These are phyloP conservation scores for Pachycephala philippinensis DNA, from an alignment of 2,113 vertebrate species.

Conservation along the genomic window DNA sequence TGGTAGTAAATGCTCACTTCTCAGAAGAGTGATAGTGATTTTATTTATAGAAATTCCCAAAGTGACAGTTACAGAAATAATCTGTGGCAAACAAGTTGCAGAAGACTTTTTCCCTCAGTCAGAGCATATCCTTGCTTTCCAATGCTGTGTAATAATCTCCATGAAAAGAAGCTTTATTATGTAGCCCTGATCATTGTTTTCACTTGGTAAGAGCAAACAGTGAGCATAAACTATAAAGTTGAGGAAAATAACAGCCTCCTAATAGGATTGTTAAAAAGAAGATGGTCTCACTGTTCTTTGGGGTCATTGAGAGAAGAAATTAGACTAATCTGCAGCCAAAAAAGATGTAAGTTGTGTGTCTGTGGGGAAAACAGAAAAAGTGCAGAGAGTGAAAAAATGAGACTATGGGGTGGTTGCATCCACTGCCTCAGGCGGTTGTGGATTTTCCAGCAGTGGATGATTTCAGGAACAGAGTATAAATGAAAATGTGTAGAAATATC, in stretches of 20 bases:
- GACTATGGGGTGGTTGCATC: too few species aligned
- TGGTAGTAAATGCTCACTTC: slow-evolving; percentile 39
- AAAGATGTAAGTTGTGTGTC: background rate
- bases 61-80: slow-evolving; percentile 42
- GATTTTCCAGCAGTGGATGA: background rate
- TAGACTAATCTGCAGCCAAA: background rate
- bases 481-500: background rate
- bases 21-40: slow-evolving; percentile 50
- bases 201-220: background rate
- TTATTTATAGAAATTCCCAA: slow-evolving; percentile 60
- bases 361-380: background rate
- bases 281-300: background rate
- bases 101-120: background rate
- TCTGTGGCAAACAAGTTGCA: slow-evolving; percentile 30
- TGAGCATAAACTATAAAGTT: background rate
- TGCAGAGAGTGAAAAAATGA: background rate
- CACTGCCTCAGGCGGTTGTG: background rate
- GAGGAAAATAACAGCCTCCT: background rate
- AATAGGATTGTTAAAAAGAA: background rate
- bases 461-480: background rate
- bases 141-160: background rate
- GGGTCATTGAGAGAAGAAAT: background rate
- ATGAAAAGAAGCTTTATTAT: background rate
- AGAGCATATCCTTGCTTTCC: slow-evolving; percentile 6
- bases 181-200: background rate